Conservation (phyloP, 2,888 invertebrate genomes). For the Tetrapedia diversipes region DNA sequence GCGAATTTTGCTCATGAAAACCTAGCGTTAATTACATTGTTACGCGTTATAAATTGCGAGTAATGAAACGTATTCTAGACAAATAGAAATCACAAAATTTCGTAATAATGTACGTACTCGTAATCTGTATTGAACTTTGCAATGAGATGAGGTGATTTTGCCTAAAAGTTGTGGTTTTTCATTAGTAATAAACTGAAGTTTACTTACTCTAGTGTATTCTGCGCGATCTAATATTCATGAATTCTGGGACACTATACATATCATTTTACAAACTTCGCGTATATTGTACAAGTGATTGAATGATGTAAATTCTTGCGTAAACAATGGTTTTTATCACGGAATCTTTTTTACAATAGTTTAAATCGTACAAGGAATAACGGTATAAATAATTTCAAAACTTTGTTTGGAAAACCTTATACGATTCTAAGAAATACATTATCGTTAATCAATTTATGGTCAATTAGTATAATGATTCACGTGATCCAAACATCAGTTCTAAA, state of each 20-base stretch:
- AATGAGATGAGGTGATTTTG: not conserved
- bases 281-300: not conserved
- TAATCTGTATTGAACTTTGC: not conserved
- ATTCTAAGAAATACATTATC: constrained; percentile 18
- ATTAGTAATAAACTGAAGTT: not conserved
- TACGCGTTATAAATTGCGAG: no score
- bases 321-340: not conserved
- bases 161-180: not conserved
- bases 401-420: not conserved
- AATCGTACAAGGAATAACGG: not conserved
- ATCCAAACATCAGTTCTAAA: not conserved
- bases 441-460: not conserved
- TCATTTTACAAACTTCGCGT: constrained; percentile 22
- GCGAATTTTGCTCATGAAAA: no score
- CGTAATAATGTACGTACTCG: not conserved
- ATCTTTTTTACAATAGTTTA: not conserved
- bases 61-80: not conserved
- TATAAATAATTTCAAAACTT: not conserved
- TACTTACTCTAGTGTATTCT: no score
- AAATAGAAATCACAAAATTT: not conserved
- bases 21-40: no score
- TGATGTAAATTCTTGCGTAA: not conserved
- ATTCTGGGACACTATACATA: constrained; percentile 28
- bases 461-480: not conserved
- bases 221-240: not conserved